Evolutionary conservation across 2,888 invertebrate genomes (phyloP).

Genomic region (Habroteleia sp.): DNA sequence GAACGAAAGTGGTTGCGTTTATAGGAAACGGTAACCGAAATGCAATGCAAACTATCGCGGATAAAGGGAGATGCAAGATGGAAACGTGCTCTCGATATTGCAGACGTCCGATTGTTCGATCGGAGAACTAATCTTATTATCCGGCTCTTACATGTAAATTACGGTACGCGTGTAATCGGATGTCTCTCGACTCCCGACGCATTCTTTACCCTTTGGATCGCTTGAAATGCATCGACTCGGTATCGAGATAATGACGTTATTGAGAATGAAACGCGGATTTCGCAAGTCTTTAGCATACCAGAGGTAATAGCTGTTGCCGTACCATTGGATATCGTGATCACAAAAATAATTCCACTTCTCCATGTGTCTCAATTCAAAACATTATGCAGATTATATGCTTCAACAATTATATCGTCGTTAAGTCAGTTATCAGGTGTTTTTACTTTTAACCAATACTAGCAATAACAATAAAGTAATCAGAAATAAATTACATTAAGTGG

Average conservation of each 20-base stretch:
- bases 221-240: slow-evolving; percentile 42
- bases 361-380: too few relatives aligned
- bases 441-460: too few relatives aligned
- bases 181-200: slow-evolving; percentile 35
- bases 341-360: too few relatives aligned
- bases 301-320: slow-evolving; percentile 15
- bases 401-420: too few relatives aligned
- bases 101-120: slow-evolving; percentile 50
- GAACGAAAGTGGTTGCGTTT: slow-evolving; percentile 19
- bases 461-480: too few relatives aligned
- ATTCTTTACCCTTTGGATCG: slow-evolving; percentile 52
- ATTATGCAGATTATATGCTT: too few relatives aligned
- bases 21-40: slow-evolving; percentile 19
- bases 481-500: too few relatives aligned
- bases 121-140: slow-evolving; percentile 57
- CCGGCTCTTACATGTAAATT: slow-evolving; percentile 56
- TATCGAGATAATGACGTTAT: slow-evolving; percentile 42
- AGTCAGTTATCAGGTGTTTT: too few relatives aligned
- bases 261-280: slow-evolving; percentile 35
- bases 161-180: slow-evolving; percentile 54
- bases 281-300: slow-evolving; percentile 35
- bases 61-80: slow-evolving; percentile 5
- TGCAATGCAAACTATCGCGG: not conserved
- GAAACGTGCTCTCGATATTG: slow-evolving; percentile 46
- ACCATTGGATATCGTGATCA: not conserved